Evolutionary conservation across 2,888 invertebrate genomes (phyloP), one percentile per base, ranked within the genome.

Genomic region (Ormyrus pomaceus): DNA sequence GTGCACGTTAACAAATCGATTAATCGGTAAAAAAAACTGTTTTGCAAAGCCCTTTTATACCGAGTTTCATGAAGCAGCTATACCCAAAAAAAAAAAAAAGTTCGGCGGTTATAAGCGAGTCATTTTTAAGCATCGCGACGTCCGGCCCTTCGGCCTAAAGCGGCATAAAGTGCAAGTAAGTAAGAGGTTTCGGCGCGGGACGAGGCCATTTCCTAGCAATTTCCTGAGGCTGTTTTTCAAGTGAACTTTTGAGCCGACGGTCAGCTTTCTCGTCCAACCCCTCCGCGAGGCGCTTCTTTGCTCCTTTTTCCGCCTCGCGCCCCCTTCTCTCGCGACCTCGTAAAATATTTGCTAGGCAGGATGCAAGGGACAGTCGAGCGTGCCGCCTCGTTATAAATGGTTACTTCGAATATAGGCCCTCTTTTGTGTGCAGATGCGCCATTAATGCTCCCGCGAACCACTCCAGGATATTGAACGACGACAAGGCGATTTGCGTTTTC

Each of bases 201-300:
- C 84, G 83, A 83, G 84, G 84, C 86, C 85, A 89, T 89, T 89
- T 88, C 88, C 88, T 88, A 84, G 87, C 88, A 89, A 89, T 89
- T 89, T 89, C 89, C 89, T 88, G 87, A 84, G 84, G 88, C 87
- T 88, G 86, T 88, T 88, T 89, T 88, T 89, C 88, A 88, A 84
- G 85, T 83, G 85, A 88, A 88, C 87, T 89, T 89, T 89, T 86
- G 85, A 88, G 86, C 83, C 65, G 2, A 66, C 64, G 34, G 53
- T 79, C 74, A 19, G 7, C 84, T 79, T 80, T 81, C 70, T 76
- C 82, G 34, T 34, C 71, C 77, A 34, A 34, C 66, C 68, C 61
- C 5, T 59, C 66, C 50, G 11, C 51, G 46, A 4, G 34, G 53
- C n/a, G 34, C 46, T 10, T 64, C 48, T 48, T 45, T 11, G 19